phyloP scores from a whole-genome alignment of 2,113 vertebrate species.

The Rhabdomys dilectus region DNA sequence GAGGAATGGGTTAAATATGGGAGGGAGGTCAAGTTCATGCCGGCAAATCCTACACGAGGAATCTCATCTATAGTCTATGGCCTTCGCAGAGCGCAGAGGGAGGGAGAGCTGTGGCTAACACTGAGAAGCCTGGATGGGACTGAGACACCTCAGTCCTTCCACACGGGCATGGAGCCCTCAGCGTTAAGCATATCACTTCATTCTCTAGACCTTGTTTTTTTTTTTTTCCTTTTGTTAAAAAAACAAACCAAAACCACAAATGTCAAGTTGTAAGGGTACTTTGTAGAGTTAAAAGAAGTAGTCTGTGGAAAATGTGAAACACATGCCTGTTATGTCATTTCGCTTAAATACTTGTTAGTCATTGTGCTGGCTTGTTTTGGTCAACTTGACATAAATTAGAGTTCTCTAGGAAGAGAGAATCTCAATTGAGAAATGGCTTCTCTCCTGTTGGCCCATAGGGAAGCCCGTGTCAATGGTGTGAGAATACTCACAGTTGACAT shows the following conservation, averaged over 20 bases:
- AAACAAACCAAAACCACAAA: background rate
- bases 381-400: background rate
- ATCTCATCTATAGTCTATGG: background rate
- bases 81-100: background rate
- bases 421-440: background rate
- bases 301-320: background rate
- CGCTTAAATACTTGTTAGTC: background rate
- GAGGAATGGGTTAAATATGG: background rate
- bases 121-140: background rate
- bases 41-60: background rate
- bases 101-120: background rate
- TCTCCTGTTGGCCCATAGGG: background rate
- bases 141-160: background rate
- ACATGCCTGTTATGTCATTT: background rate
- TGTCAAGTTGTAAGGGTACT: background rate
- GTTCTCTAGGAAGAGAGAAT: background rate
- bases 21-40: background rate
- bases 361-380: background rate
- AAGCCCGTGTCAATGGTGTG: too few relatives aligned
- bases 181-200: background rate
- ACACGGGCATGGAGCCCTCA: background rate
- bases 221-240: background rate
- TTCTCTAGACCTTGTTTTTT: background rate
- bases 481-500: background rate
- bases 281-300: background rate